Evolutionary conservation across 2,113 vertebrate genomes (phyloP), one percentile per base, ranked within the genome.

Genomic region (Rhea americana): DNA sequence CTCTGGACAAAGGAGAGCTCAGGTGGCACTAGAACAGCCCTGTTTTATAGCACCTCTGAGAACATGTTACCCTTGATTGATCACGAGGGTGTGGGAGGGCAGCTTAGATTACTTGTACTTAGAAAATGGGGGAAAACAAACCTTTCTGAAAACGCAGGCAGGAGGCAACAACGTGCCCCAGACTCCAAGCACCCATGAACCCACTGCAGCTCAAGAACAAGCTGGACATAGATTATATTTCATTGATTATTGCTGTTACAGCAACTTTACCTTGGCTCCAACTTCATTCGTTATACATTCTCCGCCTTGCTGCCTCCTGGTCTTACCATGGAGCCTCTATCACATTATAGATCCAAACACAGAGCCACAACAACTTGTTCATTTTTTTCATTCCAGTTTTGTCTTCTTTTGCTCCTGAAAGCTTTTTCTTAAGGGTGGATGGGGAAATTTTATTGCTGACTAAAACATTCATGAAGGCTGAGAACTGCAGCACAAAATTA

Each of bases 331-430:
- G 41, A 47, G 59, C 37, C 26, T 30, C 41, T 43, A 25, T 22
- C 7, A 68, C 13, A 6, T 53, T 6, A 12, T 13, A 3, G 71
- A 74, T 22, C 71, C 43, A 35, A 58, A 12, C 3, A 32, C 63
- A 26, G 30, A 6, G 7, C 45, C 55, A 12, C 13, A 15, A 25
- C 2, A 0, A 4, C 41, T 11, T 7, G 1, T 1, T 12, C 0
- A 2, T 45, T 16, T 22, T 39, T 75, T 75, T 26, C 43, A 55
- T 25, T 15, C n/a, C n/a, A 5, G 6, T 11, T 11, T n/a, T 26
- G 20, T 22, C 26, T n/a, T 43, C 59, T 48, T 35, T 67, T 39
- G 65, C 63, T 74, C 75, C 5, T 13, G 72, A 32, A 58, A 17
- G 0, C 4, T 21, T 35, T 66, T 83, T 25, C 77, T 43, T 26